Evolutionary conservation across 1,140 invertebrate species (phyloP).

Genomic region (Marisa cornuarietis): DNA sequence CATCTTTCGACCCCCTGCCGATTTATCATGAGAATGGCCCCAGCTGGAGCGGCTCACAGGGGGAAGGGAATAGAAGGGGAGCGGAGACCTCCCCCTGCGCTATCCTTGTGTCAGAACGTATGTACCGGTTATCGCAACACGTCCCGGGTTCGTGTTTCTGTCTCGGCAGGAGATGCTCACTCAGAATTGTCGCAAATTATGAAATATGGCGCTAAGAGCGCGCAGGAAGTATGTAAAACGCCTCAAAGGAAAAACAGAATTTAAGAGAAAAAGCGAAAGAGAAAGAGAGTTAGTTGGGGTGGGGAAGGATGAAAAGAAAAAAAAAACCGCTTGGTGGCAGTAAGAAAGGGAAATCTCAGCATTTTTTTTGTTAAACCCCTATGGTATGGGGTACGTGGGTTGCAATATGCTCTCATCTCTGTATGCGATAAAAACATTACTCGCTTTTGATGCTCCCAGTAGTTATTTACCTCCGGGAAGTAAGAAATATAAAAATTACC

Average conservation of each 20-base stretch:
- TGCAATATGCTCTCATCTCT: too few species aligned
- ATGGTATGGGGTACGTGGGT: too few species aligned
- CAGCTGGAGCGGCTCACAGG: too few species aligned
- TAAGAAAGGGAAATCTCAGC: too few species aligned
- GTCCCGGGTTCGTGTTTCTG: constrained; percentile 2
- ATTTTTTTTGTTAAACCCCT: too few species aligned
- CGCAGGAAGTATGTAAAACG: constrained; percentile 4
- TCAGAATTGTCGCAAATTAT: constrained; percentile 32
- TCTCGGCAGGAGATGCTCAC: background rate
- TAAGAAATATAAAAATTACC: too few species aligned
- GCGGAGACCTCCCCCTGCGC: constrained; percentile 6
- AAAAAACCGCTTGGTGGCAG: too few species aligned
- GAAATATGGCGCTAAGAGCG: constrained; percentile 17
- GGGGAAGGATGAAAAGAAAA: background rate
- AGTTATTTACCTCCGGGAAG: too few species aligned
- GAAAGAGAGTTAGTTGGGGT: background rate
- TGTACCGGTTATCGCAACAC: constrained; percentile 27
- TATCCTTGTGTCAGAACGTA: constrained; percentile 11
- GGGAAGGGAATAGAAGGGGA: background rate
- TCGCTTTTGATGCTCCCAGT: too few species aligned
- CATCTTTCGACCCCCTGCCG: constrained; percentile 1
- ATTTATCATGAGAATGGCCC: constrained; percentile 8
- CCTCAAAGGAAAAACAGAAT: background rate
- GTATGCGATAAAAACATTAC: too few species aligned
- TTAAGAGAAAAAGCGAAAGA: background rate